Base-by-base conservation (phyloP, 2,797 vertebrate genomes). In the Pogoniulus pusillus region DNA sequence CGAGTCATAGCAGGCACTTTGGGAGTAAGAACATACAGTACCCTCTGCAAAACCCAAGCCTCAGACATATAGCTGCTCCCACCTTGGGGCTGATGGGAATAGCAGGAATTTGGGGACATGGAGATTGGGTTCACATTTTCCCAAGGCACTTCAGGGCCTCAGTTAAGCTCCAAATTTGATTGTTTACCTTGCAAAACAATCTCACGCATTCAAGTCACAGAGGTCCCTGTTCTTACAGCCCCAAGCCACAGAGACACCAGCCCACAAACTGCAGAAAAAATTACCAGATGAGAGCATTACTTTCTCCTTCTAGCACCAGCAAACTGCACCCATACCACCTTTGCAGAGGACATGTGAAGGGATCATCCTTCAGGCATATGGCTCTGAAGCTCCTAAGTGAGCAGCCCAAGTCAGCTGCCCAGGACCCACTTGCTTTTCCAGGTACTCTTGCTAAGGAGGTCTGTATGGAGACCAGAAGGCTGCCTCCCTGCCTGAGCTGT, bases 341-440 rank as follows among this genome's bases (percentile, higher is more conserved):
- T 14, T 34, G 35, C 18, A 23, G 30, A 20, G 29, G 3, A 8
- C 9, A 17, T 0, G 1, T 13, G 5, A 76, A 70, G 12, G 12
- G 12, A 54, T 90, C 58, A n/a, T 41, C 72, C 60, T 51, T 35
- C 19, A 15, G 63, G 37, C 35, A 27, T n/a, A 9, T 14, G 5
- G 15, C 10, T 55, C 70, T 18, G 2, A 24, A 27, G 17, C 43
- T 72, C 27, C 64, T 64, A 16, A 10, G 4, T 2, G 10, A 73
- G 65, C 39, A 53, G 27, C 24, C 17, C 35, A 59, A 63, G 37
- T 4, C 55, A 60, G 5, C 22, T 15, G 19, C 3, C 32, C 54
- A 49, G 41, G 19, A 60, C 14, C 3, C 1, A 0, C 43, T 43
- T 87, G 11, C 7, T 35, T 11, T 29, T 24, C 34, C 12, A 4